Evolutionary conservation across 1,140 invertebrate species (phyloP), one percentile per base, ranked within the genome.

Genomic region (Drosophila pseudoobscura): DNA sequence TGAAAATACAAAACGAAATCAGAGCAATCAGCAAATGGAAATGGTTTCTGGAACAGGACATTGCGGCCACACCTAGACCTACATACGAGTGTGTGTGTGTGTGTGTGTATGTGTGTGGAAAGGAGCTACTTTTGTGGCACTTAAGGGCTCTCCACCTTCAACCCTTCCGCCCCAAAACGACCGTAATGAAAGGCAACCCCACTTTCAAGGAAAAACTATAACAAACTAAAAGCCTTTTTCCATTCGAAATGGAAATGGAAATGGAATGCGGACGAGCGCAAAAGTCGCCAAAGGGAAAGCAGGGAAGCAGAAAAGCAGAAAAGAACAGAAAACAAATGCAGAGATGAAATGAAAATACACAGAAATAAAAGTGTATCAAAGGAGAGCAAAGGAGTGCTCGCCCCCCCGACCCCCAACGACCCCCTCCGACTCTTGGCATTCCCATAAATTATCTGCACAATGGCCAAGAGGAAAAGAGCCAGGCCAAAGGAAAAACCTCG

Each of bases 381-480:
- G 8, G 8, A 8, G 8, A 3, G 0, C 29, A 31, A 31, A 31
- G 8, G 6, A 29, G 29, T 8, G 29, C 20, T 20, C 17, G 0
- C 15, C 15, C 15, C 15, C 15, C 15, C 15, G 15, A 15, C 15
- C 15, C 0, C 15, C 15, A 15, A 15, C 17, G 17, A 17, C 17
- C 17, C 17, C 17, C 1, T 17, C 17, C 17, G 17, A 17, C 29
- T 31, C 29, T 31, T 8, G 31, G 8, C 8, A 9, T 31, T 57
- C 41, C 51, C 75, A 84, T 83, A 84, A 83, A 84, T 84, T 79
- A 84, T 83, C 54, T 56, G 45, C 64, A 84, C 80, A 79, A 84
- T 83, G 80, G 79, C 56, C 69, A 44, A 69, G 31, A 69, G 65
- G 51, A 79, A 78, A 80, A 66, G 31, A 69, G 65, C 63, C 79